Conservation (phyloP, 2,797 vertebrate species). For the Microctenopoma lineatum region DNA sequence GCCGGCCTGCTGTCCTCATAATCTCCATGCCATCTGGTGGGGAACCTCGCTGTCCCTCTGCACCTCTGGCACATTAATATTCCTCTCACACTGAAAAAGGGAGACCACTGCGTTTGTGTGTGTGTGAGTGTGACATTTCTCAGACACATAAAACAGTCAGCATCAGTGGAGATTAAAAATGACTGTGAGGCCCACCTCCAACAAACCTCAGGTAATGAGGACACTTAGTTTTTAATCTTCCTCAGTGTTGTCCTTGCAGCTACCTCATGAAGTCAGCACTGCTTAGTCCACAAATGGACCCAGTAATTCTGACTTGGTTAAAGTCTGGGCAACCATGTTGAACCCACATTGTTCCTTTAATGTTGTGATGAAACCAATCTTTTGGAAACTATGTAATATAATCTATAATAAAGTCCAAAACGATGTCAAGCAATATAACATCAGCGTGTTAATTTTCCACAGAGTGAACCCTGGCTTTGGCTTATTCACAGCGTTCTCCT, state of each 20-base stretch:
- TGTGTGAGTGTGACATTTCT: constrained; percentile 42
- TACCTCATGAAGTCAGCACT: constrained; percentile 17
- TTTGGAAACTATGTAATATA: neutral
- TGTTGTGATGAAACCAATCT: neutral
- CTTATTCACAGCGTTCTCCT: constrained; percentile 7
- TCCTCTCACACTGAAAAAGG: constrained; percentile 49
- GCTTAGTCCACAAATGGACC: constrained; percentile 17
- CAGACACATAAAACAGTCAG: constrained; percentile 65
- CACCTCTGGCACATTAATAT: constrained; percentile 61
- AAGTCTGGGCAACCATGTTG: neutral
- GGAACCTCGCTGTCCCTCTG: constrained; percentile 60
- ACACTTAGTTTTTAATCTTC: constrained; percentile 57
- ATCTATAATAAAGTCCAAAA: neutral
- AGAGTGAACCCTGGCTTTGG: neutral
- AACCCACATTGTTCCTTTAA: neutral
- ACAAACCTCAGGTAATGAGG: constrained; percentile 66
- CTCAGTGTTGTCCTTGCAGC: constrained; percentile 16
- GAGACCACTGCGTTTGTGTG: constrained; percentile 37
- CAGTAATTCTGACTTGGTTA: constrained; percentile 6
- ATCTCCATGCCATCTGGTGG: constrained; percentile 70
- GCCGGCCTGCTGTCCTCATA: constrained; percentile 70
- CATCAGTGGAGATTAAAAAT: constrained; percentile 63
- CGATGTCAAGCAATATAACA: neutral
- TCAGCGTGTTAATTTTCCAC: constrained; percentile 6
- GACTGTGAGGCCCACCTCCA: constrained; percentile 38